Percentiles rank a stretch among this genome's conserved stretches.
Conservation (phyloP, 2,797 vertebrate species). For the Lacerta agilis region DNA sequence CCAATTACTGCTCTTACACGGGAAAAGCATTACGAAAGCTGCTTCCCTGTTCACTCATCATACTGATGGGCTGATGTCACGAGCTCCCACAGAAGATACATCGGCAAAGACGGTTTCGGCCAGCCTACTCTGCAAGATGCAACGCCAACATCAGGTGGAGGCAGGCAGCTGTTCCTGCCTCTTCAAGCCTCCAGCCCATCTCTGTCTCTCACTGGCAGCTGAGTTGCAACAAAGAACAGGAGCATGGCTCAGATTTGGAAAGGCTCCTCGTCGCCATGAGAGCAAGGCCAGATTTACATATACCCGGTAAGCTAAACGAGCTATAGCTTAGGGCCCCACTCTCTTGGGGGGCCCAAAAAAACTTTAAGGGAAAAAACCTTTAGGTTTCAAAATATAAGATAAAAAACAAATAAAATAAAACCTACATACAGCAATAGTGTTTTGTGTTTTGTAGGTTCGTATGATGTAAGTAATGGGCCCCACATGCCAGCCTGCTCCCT, state of each 20-base stretch:
- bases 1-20: background rate
- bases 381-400: no score
- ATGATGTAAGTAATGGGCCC: no score
- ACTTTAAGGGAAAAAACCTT: no score
- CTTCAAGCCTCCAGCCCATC: background rate
- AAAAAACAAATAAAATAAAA: no score
- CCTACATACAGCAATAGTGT: no score
- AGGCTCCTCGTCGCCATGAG: background rate
- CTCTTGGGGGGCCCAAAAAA: no score
- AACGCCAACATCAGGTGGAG: background rate
- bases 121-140: background rate
- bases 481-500: no score
- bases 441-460: no score
- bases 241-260: background rate
- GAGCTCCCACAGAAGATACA: fast-evolving
- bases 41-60: background rate
- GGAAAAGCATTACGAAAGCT: fast-evolving
- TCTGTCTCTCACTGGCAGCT: background rate
- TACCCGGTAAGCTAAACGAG: no score
- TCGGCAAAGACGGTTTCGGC: fast-evolving
- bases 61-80: background rate
- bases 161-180: background rate
- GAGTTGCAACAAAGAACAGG: background rate
- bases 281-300: no score
- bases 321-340: no score